Percentiles rank a stretch among this genome's conserved stretches.
Conservation (phyloP, 2,113 vertebrate genomes). For the Galeopterus variegatus region DNA sequence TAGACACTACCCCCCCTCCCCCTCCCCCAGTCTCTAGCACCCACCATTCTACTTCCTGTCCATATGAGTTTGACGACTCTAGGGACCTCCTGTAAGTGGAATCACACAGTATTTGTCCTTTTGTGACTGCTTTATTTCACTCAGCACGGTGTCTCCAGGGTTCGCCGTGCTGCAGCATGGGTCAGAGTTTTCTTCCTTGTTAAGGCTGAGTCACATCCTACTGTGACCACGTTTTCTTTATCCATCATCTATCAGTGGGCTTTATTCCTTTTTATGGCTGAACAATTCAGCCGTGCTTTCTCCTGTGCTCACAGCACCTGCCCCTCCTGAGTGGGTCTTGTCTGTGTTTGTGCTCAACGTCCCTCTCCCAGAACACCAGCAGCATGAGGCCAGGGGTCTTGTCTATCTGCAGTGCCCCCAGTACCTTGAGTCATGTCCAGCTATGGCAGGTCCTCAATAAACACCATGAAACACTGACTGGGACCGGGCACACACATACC, state of each 20-base stretch:
- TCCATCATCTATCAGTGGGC: no score
- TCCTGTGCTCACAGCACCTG: background rate
- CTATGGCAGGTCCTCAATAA: fast-evolving
- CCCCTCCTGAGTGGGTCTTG: background rate
- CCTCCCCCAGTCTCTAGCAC: no score
- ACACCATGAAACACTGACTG: fast-evolving
- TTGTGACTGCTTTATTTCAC: background rate
- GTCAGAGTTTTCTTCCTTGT: background rate
- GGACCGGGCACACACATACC: fast-evolving
- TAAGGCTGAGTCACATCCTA: fast-evolving
- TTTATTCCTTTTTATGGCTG: no score
- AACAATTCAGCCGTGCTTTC: no score
- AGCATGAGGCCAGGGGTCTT: fast-evolving
- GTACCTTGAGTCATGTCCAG: fast-evolving
- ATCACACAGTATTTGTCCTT: fast-evolving
- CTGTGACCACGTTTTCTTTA: background rate
- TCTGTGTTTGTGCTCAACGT: no score
- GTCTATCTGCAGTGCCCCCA: background rate
- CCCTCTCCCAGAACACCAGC: fast-evolving
- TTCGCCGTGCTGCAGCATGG: fast-evolving
- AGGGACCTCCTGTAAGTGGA: fast-evolving
- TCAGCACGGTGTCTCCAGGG: fast-evolving
- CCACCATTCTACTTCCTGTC: background rate
- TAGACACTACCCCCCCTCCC: no score
- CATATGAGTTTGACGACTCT: fast-evolving